These are phyloP conservation scores for Drosophila watanabei DNA, from an alignment of 1,140 invertebrate genomes.

Conservation along the genomic window DNA sequence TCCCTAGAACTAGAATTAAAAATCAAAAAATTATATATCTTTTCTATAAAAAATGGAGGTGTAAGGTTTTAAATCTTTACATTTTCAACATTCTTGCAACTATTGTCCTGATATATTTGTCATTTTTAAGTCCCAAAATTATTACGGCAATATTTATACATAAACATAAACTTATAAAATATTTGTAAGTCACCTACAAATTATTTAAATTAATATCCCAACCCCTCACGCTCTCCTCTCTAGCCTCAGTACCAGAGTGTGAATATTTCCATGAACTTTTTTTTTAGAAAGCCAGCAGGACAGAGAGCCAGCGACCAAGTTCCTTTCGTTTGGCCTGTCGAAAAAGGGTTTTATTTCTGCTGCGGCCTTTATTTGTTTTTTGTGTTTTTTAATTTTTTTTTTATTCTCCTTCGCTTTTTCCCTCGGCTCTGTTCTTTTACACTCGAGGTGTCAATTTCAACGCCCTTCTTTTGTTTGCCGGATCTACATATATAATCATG, in stretches of 20 bases:
- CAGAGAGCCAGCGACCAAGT: constrained; percentile 39
- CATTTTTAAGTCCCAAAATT: not conserved
- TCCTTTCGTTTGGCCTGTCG: constrained; percentile 51
- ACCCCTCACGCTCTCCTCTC: constrained; percentile 23
- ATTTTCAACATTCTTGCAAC: not conserved
- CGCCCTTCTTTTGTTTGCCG: constrained; percentile 77
- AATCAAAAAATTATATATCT: too few species aligned
- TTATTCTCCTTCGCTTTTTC: constrained; percentile 40
- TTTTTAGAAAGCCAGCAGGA: constrained; percentile 61
- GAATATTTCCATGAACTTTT: constrained; percentile 40
- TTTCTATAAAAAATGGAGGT: too few species aligned
- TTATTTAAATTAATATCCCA: not conserved
- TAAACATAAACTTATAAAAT: too few species aligned
- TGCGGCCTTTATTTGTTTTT: constrained; percentile 54
- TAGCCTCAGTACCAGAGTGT: constrained; percentile 13
- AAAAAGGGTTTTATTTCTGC: constrained; percentile 66
- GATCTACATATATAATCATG: constrained; percentile 46
- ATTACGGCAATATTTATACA: accelerated
- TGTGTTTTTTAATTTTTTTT: not conserved
- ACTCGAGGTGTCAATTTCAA: constrained; percentile 83
- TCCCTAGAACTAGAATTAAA: too few species aligned
- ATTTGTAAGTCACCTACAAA: not conserved
- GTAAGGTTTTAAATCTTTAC: too few species aligned
- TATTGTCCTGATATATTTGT: not conserved
- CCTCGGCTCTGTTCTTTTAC: constrained; percentile 69